Evolutionary conservation across 1,140 invertebrate species (phyloP).

Genomic region (Phymastichus coffea): DNA sequence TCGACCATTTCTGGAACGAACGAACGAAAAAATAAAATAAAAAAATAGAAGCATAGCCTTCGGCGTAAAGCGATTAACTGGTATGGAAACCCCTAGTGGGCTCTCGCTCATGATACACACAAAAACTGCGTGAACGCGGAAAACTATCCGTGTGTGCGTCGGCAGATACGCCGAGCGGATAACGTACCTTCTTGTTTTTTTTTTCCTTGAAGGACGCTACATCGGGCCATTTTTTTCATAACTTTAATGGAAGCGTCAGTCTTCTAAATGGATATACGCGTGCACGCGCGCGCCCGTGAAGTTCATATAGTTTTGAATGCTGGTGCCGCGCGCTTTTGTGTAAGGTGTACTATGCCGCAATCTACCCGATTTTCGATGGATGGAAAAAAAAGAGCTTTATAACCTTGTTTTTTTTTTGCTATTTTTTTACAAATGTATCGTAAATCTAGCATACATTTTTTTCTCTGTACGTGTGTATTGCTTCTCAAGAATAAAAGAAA

Average conservation of each 20-base stretch:
- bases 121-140: background rate
- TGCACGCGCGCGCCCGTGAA: background rate
- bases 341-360: constrained; percentile 10
- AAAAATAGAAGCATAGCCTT: too few relatives aligned
- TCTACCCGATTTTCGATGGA: constrained; percentile 7
- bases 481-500: too few relatives aligned
- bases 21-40: too few relatives aligned
- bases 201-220: constrained; percentile 1
- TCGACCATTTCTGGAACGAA: too few relatives aligned
- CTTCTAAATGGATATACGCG: background rate
- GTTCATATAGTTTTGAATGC: too few relatives aligned
- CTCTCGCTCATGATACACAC: constrained; percentile 7
- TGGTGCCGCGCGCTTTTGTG: background rate
- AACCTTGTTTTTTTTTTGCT: background rate
- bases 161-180: constrained; percentile 15
- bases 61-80: constrained; percentile 1
- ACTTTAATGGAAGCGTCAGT: constrained; percentile 26
- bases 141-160: too few relatives aligned
- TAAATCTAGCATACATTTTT: too few relatives aligned
- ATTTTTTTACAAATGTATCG: too few relatives aligned
- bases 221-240: constrained; percentile 24
- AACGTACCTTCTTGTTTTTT: background rate
- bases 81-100: background rate
- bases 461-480: too few relatives aligned
- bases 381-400: background rate